Percentiles rank a stretch among this genome's conserved stretches.
phyloP scores from a whole-genome alignment of 2,113 vertebrate genomes.

The Tympanuchus pallidicinctus region DNA sequence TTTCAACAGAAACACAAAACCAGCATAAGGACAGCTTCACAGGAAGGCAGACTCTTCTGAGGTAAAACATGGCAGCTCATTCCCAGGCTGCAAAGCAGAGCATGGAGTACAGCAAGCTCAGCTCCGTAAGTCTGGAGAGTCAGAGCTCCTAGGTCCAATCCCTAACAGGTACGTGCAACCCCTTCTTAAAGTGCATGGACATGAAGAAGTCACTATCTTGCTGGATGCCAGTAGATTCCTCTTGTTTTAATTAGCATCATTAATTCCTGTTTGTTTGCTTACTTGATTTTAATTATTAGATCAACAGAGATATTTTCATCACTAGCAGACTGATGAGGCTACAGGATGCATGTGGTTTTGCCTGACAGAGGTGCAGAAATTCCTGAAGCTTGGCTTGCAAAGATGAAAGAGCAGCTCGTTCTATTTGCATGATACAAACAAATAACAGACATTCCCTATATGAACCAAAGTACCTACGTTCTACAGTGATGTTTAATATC shows the following conservation, averaged over 20 bases:
- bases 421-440: not conserved
- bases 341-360: not conserved
- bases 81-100: not conserved
- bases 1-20: not conserved
- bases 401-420: not conserved
- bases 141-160: not conserved
- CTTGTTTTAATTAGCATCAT: not conserved
- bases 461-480: not conserved
- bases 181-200: not conserved
- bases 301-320: not conserved
- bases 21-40: rapidly evolving
- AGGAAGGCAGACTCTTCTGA: rapidly evolving
- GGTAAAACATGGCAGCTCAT: not conserved
- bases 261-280: not conserved
- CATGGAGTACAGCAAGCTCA: not conserved
- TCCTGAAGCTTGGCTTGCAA: not conserved
- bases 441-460: not conserved
- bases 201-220: not conserved
- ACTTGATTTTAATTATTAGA: not conserved
- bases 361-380: not conserved
- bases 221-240: not conserved
- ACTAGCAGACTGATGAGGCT: not conserved
- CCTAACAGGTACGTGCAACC: not conserved
- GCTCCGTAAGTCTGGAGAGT: not conserved
- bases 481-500: not conserved